phyloP scores from a whole-genome alignment of 2,113 vertebrate species.

The Pelecanus crispus region DNA sequence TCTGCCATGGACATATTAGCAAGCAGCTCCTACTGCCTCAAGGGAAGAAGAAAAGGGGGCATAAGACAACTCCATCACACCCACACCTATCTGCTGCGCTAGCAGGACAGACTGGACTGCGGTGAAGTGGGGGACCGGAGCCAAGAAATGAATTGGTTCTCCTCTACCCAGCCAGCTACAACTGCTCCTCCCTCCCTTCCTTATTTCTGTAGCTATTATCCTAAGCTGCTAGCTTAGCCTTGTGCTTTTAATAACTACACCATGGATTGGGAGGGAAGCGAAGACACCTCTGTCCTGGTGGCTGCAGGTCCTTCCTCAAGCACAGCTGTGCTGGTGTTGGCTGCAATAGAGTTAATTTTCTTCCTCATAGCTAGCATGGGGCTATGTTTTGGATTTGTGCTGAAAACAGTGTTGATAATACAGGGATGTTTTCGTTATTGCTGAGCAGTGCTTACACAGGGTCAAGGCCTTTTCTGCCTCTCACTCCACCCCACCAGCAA shows the following conservation, averaged over 20 bases:
- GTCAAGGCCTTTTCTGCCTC: too few relatives aligned
- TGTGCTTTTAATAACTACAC: background rate
- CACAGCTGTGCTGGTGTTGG: background rate
- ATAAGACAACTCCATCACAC: background rate
- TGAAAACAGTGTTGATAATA: too few relatives aligned
- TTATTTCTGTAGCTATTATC: background rate
- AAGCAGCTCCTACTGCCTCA: background rate
- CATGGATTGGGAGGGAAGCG: background rate
- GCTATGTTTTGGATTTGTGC: too few relatives aligned
- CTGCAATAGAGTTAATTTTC: too few relatives aligned
- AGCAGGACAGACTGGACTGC: too few relatives aligned
- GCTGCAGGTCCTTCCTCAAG: background rate
- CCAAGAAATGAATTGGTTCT: background rate
- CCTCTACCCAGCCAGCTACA: background rate
- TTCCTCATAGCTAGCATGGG: too few relatives aligned
- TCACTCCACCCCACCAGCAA: too few relatives aligned
- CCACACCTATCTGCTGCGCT: background rate
- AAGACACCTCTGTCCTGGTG: background rate
- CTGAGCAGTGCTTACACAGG: too few relatives aligned
- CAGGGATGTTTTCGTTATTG: too few relatives aligned
- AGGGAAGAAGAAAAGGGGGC: background rate
- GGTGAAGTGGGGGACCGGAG: too few relatives aligned
- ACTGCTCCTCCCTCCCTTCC: background rate
- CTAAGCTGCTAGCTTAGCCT: background rate
- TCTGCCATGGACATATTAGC: background rate